A percentile compares a stretch with the other conserved stretches of the same genome.
Conservation (phyloP, 1,140 invertebrate species). For the Himalopsyche phryganea region DNA sequence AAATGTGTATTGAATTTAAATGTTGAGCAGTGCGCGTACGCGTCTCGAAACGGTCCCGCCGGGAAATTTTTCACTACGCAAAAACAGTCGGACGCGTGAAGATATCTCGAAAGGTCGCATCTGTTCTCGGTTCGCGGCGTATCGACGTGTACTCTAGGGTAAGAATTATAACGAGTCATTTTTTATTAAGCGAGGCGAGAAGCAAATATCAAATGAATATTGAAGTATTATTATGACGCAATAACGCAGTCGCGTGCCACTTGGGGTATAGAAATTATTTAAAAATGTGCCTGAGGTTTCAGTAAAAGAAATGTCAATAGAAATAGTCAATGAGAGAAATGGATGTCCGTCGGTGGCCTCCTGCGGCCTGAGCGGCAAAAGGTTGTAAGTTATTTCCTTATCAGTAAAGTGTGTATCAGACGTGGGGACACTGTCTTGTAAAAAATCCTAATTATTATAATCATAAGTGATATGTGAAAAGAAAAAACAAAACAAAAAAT, state of each 20-base stretch:
- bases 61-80: too few relatives aligned
- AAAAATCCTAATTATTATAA: constrained; percentile 35
- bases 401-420: constrained; percentile 7
- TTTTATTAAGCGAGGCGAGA: too few relatives aligned
- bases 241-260: constrained; percentile 18
- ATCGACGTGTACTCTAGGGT: too few relatives aligned
- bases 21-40: too few relatives aligned
- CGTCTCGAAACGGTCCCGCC: too few relatives aligned
- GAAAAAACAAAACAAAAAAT: constrained; percentile 34
- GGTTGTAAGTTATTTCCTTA: constrained; percentile 26
- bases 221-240: not conserved
- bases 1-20: too few relatives aligned
- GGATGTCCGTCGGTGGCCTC: not conserved
- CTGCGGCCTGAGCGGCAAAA: too few relatives aligned
- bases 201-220: too few relatives aligned
- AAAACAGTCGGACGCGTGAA: too few relatives aligned
- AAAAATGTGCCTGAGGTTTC: constrained; percentile 31
- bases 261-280: constrained; percentile 30
- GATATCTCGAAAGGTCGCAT: too few relatives aligned
- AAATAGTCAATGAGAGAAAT: constrained; percentile 27
- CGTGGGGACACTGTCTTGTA: constrained; percentile 32
- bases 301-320: constrained; percentile 28
- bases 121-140: too few relatives aligned
- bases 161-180: too few relatives aligned
- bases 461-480: constrained; percentile 35